These are phyloP conservation scores for Plodia interpunctella DNA, from an alignment of 1,140 invertebrate genomes.

Conservation along the genomic window DNA sequence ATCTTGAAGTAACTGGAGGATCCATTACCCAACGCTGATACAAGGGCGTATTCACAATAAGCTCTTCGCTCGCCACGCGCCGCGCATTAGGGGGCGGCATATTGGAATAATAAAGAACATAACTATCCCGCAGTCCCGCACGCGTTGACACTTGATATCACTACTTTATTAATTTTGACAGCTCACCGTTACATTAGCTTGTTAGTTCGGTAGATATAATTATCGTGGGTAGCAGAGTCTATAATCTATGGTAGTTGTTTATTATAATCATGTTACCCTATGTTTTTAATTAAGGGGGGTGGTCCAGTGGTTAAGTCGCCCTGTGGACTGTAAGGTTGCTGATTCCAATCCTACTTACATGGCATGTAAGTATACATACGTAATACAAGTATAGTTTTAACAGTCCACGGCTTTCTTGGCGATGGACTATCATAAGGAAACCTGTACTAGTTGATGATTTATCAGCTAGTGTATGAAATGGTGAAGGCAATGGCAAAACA, in stretches of 20 bases:
- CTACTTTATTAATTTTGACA: conserved; percentile 64
- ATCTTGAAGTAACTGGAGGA: background rate
- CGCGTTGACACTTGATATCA: conserved; percentile 55
- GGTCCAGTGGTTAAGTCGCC: too few relatives aligned
- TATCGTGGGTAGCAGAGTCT: conserved; percentile 19
- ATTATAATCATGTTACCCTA: conserved; percentile 16
- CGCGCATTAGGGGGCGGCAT: conserved; percentile 47
- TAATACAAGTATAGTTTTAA: too few relatives aligned
- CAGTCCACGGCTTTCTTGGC: too few relatives aligned
- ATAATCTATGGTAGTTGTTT: conserved; percentile 9
- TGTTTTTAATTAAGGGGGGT: background rate
- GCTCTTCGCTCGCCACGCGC: conserved; percentile 45
- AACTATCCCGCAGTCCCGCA: conserved; percentile 32
- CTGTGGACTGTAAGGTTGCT: too few relatives aligned
- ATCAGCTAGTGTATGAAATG: too few relatives aligned
- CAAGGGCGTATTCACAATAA: conserved; percentile 33
- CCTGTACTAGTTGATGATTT: too few relatives aligned
- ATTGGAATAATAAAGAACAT: conserved; percentile 57
- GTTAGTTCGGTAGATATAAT: conserved; percentile 46
- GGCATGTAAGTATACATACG: too few relatives aligned
- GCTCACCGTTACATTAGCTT: conserved; percentile 42
- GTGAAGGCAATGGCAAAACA: too few relatives aligned
- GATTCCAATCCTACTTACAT: too few relatives aligned
- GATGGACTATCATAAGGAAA: too few relatives aligned
- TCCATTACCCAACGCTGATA: conserved; percentile 7